These are phyloP conservation scores for Akabosia matsudoensis DNA, from an alignment of 1,140 invertebrate genomes.

Conservation along the genomic window DNA sequence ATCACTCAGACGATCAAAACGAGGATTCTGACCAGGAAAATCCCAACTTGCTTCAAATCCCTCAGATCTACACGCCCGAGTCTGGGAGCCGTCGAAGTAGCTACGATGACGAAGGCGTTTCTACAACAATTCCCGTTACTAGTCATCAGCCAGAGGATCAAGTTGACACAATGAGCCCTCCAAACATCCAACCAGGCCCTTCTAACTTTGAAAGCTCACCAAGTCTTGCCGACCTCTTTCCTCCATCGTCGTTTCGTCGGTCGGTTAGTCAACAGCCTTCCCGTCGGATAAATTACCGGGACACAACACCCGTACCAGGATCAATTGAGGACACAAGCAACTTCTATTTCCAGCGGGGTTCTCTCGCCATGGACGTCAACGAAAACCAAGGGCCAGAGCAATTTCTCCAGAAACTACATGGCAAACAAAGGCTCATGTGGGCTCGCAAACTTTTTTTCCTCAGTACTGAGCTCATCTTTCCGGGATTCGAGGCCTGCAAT, in stretches of 20 bases:
- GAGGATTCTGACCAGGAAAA: neutral
- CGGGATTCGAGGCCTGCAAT: constrained; percentile 23
- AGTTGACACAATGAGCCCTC: neutral
- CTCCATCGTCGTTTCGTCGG: neutral
- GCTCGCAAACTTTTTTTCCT: constrained; percentile 31
- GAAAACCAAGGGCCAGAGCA: neutral
- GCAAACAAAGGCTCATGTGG: constrained; percentile 24
- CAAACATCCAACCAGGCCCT: neutral
- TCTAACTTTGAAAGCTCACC: no score
- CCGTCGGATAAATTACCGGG: neutral
- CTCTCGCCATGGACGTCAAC: neutral
- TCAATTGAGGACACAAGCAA: neutral
- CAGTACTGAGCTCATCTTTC: constrained; percentile 31
- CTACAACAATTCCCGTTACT: neutral
- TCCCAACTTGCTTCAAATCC: neutral
- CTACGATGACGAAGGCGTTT: neutral
- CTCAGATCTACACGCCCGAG: neutral
- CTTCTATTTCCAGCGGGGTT: neutral
- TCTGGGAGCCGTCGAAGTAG: neutral
- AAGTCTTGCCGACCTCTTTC: no score
- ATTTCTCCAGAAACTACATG: constrained; percentile 19
- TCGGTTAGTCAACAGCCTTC: neutral
- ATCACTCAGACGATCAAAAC: neutral
- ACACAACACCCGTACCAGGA: neutral
- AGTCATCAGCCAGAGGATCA: no score